Conservation (phyloP, 2,888 invertebrate genomes). For the Heliconius aoede region DNA sequence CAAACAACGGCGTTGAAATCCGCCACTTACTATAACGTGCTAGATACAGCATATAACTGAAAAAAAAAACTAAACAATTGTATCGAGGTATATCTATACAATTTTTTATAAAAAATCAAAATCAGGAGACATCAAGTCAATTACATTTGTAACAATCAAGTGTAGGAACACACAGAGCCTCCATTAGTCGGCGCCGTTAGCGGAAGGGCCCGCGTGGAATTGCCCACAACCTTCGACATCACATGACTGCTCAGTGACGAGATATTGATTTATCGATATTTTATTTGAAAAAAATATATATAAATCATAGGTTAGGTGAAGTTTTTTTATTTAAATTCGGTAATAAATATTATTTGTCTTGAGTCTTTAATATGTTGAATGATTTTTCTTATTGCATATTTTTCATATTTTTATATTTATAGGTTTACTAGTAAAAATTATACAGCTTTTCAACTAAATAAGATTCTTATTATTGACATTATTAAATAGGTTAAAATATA, state of each 20-base stretch:
- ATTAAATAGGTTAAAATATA: slow-evolving; percentile 33
- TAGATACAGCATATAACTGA: too few species aligned
- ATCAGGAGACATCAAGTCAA: slow-evolving; percentile 35
- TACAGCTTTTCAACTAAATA: not conserved
- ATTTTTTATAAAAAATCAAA: not conserved
- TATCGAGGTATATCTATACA: not conserved
- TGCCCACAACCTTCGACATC: slow-evolving; percentile 76
- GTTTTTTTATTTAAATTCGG: not conserved
- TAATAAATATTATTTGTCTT: too few species aligned
- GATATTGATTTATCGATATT: slow-evolving; percentile 50
- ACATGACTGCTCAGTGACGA: slow-evolving; percentile 69
- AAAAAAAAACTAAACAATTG: not conserved
- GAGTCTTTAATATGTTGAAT: not conserved
- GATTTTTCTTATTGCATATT: not conserved
- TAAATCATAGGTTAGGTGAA: slow-evolving; percentile 42
- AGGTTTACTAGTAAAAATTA: not conserved
- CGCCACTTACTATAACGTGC: too few species aligned
- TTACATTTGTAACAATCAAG: slow-evolving; percentile 44
- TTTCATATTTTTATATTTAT: not conserved
- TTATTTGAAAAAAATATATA: slow-evolving; percentile 15
- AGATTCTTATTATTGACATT: slow-evolving; percentile 13
- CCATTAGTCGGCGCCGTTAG: slow-evolving; percentile 67
- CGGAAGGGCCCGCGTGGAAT: slow-evolving; percentile 75
- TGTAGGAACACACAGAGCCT: slow-evolving; percentile 61
- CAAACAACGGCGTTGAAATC: too few species aligned